Evolutionary conservation across 2,797 vertebrate genomes (phyloP), one percentile per base, ranked within the genome.

Genomic region (Taeniopygia guttata): DNA sequence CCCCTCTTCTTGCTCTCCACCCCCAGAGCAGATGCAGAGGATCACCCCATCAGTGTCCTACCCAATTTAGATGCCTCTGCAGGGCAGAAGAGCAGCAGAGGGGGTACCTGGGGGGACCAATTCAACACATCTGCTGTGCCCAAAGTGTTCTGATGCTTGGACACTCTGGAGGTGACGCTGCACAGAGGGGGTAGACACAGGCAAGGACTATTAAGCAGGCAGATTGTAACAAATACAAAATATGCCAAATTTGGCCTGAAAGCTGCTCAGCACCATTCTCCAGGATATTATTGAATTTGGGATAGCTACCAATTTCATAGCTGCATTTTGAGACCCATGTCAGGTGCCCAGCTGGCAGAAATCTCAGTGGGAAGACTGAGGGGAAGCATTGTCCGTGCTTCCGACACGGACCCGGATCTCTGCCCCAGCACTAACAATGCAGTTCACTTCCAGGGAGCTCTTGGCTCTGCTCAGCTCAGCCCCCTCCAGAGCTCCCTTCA

Each of bases 401-500:
- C 73, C 0, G 0, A 76, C 80, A 55, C 0, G 0, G 74, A n/a
- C 38, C 40, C 21, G 0, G 73, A 69, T 48, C 69, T 75, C 73
- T 63, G 55, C 17, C 54, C 43, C 49, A 2, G 55, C 54, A 49
- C n/a, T 32, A 29, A 68, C 48, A 77, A 9, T 4, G 3, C 56
- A 46, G 8, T 54, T 30, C 32, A 69, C 64, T 68, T 89, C 68
- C 82, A 56, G 32, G 43, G 66, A 75, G 75, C 36, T 83, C 79
- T 81, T 83, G 93, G 84, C 94, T 93, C 6, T 0, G 75, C 64
- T 62, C 46, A 51, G 76, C 84, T 36, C 68, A 72, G 69, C 34
- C 48, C 2, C 27, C 46, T 58, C 30, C 78, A 46, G 27, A 1
- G 23, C 81, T 87, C 84, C 46, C 42, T 13, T 32, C 75, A 68